Evolutionary conservation across 2,888 invertebrate species (phyloP).

Genomic region (Dasysyrphus albostriatus): DNA sequence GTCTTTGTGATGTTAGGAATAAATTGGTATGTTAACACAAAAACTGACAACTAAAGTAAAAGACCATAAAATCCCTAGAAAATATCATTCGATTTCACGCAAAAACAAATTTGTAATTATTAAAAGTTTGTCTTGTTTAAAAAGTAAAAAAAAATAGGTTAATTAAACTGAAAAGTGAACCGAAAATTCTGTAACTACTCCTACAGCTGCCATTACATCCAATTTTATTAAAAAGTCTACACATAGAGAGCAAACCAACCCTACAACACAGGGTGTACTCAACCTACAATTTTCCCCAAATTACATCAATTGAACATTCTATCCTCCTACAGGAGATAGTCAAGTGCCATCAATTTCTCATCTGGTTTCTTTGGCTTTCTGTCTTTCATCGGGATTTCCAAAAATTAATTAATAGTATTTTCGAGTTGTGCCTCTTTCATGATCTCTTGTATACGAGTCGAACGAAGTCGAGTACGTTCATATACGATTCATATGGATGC

Average conservation of each 20-base stretch:
- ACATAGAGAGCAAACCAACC: no score
- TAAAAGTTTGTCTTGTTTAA: neutral
- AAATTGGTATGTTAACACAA: no score
- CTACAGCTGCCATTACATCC: neutral
- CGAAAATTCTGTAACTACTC: neutral
- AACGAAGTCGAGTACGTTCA: neutral
- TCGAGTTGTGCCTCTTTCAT: conserved; percentile 34
- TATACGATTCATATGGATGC: neutral
- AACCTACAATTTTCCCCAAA: neutral
- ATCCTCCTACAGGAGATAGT: neutral
- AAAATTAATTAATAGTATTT: conserved; percentile 68
- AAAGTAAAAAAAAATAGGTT: neutral
- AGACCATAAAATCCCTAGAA: no score
- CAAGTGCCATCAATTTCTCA: conserved; percentile 33
- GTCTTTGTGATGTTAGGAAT: no score
- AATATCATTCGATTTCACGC: no score
- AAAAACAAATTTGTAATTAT: neutral
- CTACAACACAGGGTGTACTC: no score
- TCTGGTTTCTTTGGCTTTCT: conserved; percentile 15
- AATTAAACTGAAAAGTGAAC: conserved; percentile 11
- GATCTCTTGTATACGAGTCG: conserved; percentile 17
- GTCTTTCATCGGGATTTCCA: conserved; percentile 33
- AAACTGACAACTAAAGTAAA: no score
- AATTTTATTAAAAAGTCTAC: neutral
- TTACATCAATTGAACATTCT: conserved; percentile 4